These are phyloP conservation scores for Poeciliopsis occidentalis DNA, from an alignment of 2,113 vertebrate species.

Conservation along the genomic window DNA sequence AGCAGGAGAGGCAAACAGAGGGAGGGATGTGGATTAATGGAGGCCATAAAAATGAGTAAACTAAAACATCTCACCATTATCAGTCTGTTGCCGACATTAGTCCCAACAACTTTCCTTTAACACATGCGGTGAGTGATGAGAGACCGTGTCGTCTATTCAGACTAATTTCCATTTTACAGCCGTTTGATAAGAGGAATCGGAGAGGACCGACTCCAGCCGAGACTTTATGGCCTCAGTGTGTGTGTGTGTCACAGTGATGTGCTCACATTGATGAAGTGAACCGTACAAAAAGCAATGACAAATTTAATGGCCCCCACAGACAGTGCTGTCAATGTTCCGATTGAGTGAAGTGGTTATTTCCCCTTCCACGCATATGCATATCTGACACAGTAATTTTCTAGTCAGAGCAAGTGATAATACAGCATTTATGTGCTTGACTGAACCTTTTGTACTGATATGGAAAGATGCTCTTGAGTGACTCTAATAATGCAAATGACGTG, in stretches of 20 bases:
- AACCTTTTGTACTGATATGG: constrained; percentile 6
- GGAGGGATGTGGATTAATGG: constrained; percentile 14
- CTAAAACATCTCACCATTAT: constrained; percentile 19
- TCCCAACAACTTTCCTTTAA: constrained; percentile 42
- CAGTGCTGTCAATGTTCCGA: constrained; percentile 46
- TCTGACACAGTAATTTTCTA: constrained; percentile 40
- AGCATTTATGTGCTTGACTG: constrained; percentile 17
- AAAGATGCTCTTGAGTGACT: background rate
- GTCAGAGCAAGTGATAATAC: constrained; percentile 31
- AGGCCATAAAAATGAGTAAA: constrained; percentile 35
- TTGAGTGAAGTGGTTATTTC: constrained; percentile 58
- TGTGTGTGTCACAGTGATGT: constrained; percentile 10
- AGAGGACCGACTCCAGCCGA: constrained; percentile 49
- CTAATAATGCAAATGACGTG: background rate
- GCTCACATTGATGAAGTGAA: constrained; percentile 51
- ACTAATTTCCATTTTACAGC: constrained; percentile 73
- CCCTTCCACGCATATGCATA: constrained; percentile 29
- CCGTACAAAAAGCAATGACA: constrained; percentile 55
- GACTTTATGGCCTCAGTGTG: constrained; percentile 48
- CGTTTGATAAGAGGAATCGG: constrained; percentile 63
- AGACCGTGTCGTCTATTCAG: constrained; percentile 60
- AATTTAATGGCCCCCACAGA: constrained; percentile 57
- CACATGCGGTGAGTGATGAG: constrained; percentile 58
- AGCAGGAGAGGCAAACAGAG: constrained; percentile 14
- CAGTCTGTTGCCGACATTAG: constrained; percentile 23